Conservation (phyloP, 2,888 invertebrate species). For the Piscicola geometra region DNA sequence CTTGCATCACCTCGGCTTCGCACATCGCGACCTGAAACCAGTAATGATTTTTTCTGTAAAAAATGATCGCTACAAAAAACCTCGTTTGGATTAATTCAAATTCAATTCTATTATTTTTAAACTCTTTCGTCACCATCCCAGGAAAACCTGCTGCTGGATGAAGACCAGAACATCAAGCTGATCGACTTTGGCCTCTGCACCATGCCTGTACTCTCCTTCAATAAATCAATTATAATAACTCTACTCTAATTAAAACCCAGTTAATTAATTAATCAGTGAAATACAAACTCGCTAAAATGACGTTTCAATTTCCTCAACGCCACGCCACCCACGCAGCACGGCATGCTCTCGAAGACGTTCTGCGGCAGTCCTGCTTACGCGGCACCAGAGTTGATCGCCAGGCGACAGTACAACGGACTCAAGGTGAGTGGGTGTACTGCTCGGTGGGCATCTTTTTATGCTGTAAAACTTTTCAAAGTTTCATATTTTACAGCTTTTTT, state of each 20-base stretch:
- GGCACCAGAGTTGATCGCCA: slow-evolving; percentile 64
- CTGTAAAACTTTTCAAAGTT: too few relatives aligned
- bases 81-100: too few relatives aligned
- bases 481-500: too few relatives aligned
- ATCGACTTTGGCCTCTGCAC: slow-evolving; percentile 81
- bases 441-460: too few relatives aligned
- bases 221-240: background rate
- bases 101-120: background rate
- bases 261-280: background rate
- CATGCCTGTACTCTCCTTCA: slow-evolving; percentile 56
- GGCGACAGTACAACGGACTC: slow-evolving; percentile 57
- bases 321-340: slow-evolving; percentile 43
- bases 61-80: background rate
- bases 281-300: too few relatives aligned
- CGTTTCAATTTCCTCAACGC: too few relatives aligned
- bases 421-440: slow-evolving; percentile 54
- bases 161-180: slow-evolving; percentile 69
- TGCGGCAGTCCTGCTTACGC: slow-evolving; percentile 76
- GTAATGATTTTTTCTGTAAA: slow-evolving; percentile 57
- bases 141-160: slow-evolving; percentile 75
- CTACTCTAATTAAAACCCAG: background rate
- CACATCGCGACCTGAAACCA: slow-evolving; percentile 77
- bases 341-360: slow-evolving; percentile 62
- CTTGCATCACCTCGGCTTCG: slow-evolving; percentile 70
- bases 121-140: slow-evolving; percentile 54